Evolutionary conservation across 2,888 invertebrate species (phyloP), one percentile per base, ranked within the genome.

Genomic region (Rosalia funebris): DNA sequence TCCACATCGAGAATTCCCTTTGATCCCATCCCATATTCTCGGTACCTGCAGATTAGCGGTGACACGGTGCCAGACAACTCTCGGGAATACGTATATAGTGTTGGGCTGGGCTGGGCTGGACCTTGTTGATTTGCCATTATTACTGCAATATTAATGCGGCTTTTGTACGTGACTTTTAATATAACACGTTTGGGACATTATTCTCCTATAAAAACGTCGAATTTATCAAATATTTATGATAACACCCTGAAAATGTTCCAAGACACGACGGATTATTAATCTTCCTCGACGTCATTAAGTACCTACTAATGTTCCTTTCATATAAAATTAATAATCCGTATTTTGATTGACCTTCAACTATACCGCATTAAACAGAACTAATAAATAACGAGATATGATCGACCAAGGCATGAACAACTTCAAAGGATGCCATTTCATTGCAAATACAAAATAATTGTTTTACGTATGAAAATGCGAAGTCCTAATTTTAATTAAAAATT

Each of bases 41-140:
- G 60, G 65, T 73, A 72, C 72, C 70, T 73, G 65, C 66, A 69
- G 70, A 73, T 73, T 73, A 73, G 71, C 67, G 68, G 66, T 70
- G 73, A 70, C 73, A 70, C 68, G 63, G 69, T 70, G 70, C 71
- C 60, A 56, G 59, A 63, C 37, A 60, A 59, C 63, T 67, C 60
- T 19, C 19, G 62, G 56, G 60, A 57, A 46, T 31, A 56, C 25
- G 25, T 12, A 11, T 12, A 19, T 12, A 37, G 19, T 36, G 36
- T 41, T 41, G 14, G 20, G 14, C 11, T 12, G 53, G 50, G 36
- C n/a, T 17, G 19, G 34, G 14, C 11, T 12, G 53, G 50, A 50
- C 39, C 25, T 4, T 4, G 39, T 41, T 25, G 50, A 50, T 41
- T 50, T 25, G 25, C 15, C 17, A 11, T 50, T 53, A 53, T 53